Conservation (phyloP, 2,113 vertebrate genomes). For the Talpa occidentalis region DNA sequence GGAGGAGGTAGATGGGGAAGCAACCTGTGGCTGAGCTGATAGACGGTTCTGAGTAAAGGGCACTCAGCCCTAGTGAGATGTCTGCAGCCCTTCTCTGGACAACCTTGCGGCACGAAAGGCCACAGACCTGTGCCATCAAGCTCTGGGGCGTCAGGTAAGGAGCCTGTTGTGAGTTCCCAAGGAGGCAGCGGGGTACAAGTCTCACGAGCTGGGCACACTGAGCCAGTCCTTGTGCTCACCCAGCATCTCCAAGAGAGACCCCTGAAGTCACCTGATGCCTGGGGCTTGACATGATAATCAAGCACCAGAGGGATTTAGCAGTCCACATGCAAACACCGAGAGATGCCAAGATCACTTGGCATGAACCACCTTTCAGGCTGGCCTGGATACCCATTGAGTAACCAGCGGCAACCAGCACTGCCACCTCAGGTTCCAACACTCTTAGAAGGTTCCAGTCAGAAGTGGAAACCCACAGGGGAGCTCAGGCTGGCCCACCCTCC, state of each 20-base stretch:
- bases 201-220: rapidly evolving
- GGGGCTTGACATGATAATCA: not conserved
- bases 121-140: too few relatives aligned
- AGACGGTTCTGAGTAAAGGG: not conserved
- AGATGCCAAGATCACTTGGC: not conserved
- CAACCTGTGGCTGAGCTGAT: not conserved
- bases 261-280: not conserved
- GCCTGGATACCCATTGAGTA: conserved; percentile 20
- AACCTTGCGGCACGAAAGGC: not conserved
- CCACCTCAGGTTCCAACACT: not conserved
- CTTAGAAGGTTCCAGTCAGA: conserved; percentile 1
- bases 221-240: not conserved
- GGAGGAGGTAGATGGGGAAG: not conserved
- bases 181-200: not conserved
- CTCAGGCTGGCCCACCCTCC: not conserved
- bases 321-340: not conserved
- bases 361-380: not conserved
- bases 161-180: not conserved
- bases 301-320: not conserved
- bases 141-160: not conserved
- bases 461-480: not conserved
- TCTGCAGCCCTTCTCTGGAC: not conserved
- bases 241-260: not conserved
- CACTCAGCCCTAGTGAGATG: rapidly evolving
- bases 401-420: conserved; percentile 13